phyloP scores from a whole-genome alignment of 2,888 invertebrate species.

The Gnatocerus cornutus region DNA sequence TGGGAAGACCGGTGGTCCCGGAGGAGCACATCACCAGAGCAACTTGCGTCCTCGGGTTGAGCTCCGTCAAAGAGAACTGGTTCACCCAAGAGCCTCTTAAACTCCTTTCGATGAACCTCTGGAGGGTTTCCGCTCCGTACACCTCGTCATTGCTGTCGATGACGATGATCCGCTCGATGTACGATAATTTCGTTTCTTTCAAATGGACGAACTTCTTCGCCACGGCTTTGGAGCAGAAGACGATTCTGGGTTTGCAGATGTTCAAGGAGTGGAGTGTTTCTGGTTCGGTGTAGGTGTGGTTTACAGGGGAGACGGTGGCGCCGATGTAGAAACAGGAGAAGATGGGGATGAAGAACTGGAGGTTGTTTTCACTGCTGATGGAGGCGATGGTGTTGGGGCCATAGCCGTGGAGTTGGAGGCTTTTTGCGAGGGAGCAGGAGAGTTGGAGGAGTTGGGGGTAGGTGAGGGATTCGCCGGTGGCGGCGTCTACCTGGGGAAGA shows the following conservation, averaged over 20 bases:
- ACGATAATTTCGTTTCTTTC: constrained; percentile 55
- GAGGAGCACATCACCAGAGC: constrained; percentile 75
- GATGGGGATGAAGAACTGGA: constrained; percentile 55
- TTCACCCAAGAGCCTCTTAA: constrained; percentile 52
- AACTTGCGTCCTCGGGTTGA: constrained; percentile 51
- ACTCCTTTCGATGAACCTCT: neutral
- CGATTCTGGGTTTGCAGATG: constrained; percentile 78
- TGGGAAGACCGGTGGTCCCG: constrained; percentile 80
- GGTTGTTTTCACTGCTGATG: constrained; percentile 57
- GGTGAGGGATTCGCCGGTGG: constrained; percentile 52
- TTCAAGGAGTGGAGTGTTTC: constrained; percentile 73
- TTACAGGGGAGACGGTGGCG: constrained; percentile 55
- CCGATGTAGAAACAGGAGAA: constrained; percentile 58
- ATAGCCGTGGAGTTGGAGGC: constrained; percentile 51
- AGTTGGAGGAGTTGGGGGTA: constrained; percentile 52
- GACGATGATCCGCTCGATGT: constrained; percentile 73
- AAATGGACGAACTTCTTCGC: constrained; percentile 74
- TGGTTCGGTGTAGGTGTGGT: constrained; percentile 55
- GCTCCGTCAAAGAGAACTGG: constrained; percentile 71
- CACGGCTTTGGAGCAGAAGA: constrained; percentile 77
- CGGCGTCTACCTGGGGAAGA: constrained; percentile 56
- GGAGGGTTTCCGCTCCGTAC: constrained; percentile 30
- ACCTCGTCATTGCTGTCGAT: constrained; percentile 66
- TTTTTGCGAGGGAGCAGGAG: constrained; percentile 54
- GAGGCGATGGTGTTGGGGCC: constrained; percentile 53